Conservation (phyloP, 2,888 invertebrate species). For the Drosophila stalkeri region DNA sequence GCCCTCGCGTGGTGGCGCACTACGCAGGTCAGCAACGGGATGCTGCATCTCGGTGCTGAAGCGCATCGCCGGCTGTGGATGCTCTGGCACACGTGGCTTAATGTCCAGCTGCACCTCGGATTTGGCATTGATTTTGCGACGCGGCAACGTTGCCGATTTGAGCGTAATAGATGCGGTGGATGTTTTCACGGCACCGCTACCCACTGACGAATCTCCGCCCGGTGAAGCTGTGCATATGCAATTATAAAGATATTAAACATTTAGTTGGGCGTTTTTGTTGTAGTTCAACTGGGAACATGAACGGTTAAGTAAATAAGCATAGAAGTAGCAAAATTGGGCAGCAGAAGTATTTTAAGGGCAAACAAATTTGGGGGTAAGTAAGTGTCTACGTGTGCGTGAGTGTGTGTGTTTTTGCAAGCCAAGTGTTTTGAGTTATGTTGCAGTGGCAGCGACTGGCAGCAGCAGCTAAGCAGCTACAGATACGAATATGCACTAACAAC, state of each 20-base stretch:
- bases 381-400: not conserved
- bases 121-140: conserved; percentile 88
- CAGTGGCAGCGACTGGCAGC: conserved; percentile 29
- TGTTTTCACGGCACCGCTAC: conserved; percentile 85
- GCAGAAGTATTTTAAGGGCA: conserved; percentile 17
- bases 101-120: conserved; percentile 88
- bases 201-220: conserved; percentile 65
- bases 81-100: conserved; percentile 83
- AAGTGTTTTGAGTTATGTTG: conserved; percentile 26
- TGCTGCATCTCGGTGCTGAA: conserved; percentile 88
- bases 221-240: conserved; percentile 69
- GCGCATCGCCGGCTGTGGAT: conserved; percentile 84
- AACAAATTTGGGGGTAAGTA: conserved; percentile 14
- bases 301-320: conserved; percentile 43
- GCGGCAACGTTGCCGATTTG: conserved; percentile 89
- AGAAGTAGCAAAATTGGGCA: conserved; percentile 16
- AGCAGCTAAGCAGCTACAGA: conserved; percentile 24
- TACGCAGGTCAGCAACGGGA: conserved; percentile 85
- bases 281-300: conserved; percentile 15
- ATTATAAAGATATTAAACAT: conserved; percentile 12
- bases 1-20: conserved; percentile 84
- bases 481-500: conserved; percentile 34
- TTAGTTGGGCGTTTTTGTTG: conserved; percentile 6
- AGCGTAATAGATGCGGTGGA: conserved; percentile 89
- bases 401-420: conserved; percentile 8